Percentiles rank a stretch among this genome's conserved stretches.
These are phyloP conservation scores for Oopsacas minuta DNA, from an alignment of 37 sponge, comb jelly and placozoan species.

Conservation along the genomic window DNA sequence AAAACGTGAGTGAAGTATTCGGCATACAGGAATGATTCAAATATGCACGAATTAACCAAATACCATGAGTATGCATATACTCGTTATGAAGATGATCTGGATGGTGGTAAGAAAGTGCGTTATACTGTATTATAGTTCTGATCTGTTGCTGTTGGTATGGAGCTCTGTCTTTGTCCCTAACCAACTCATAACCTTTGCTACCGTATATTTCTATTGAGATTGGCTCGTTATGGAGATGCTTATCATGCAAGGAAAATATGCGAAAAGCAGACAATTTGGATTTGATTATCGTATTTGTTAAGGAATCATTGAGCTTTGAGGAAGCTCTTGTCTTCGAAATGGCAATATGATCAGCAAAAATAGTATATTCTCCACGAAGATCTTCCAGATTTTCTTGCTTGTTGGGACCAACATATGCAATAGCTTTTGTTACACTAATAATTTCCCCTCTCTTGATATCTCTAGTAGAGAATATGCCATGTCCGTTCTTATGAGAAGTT, in stretches of 20 bases:
- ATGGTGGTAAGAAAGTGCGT: not conserved
- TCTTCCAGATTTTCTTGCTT: too few relatives aligned
- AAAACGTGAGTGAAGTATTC: not conserved
- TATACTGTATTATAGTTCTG: not conserved
- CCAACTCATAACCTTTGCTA: not conserved
- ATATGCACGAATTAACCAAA: not conserved
- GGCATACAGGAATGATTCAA: not conserved
- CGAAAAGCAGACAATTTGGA: not conserved
- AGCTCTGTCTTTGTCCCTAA: not conserved
- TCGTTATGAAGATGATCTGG: not conserved
- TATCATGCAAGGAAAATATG: not conserved
- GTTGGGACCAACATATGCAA: too few relatives aligned
- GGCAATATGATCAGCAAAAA: too few relatives aligned
- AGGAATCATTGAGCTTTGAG: too few relatives aligned
- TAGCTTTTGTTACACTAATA: not conserved
- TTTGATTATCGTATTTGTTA: too few relatives aligned
- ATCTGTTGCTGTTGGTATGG: not conserved
- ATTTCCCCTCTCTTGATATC: not conserved
- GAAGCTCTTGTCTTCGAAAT: too few relatives aligned
- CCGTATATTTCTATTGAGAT: not conserved
- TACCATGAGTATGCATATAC: not conserved
- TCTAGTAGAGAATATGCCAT: not conserved
- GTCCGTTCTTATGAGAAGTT: not conserved
- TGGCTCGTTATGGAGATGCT: not conserved
- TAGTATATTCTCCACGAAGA: not conserved